These are phyloP conservation scores for Cheilosia pagana DNA, from an alignment of 2,888 invertebrate genomes.

Conservation along the genomic window DNA sequence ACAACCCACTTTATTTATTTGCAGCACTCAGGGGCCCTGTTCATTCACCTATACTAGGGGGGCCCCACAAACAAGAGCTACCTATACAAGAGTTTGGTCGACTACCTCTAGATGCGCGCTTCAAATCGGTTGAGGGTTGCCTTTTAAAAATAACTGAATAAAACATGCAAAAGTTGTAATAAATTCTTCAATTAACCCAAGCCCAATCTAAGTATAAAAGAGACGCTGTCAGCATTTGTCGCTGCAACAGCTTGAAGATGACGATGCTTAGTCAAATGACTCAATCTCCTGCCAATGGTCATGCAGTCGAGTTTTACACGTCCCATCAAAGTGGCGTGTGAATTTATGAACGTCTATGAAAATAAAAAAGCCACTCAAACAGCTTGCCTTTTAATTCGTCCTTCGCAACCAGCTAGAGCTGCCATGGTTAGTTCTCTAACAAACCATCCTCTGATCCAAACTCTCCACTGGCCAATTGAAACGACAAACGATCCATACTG, in stretches of 20 bases:
- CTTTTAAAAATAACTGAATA: no score
- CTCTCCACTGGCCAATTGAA: conserved; percentile 11
- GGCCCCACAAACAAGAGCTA: no score
- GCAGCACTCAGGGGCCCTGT: no score
- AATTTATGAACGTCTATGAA: conserved; percentile 36
- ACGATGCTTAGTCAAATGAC: background rate
- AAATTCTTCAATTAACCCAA: no score
- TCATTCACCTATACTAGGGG: no score
- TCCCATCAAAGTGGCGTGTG: background rate
- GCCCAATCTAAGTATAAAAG: no score
- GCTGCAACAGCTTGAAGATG: background rate
- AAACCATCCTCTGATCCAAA: conserved; percentile 22
- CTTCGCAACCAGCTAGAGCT: background rate
- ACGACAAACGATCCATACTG: conserved; percentile 36
- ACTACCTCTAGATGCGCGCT: no score
- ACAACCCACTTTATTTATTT: no score
- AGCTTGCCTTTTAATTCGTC: conserved; percentile 21
- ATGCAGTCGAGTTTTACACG: conserved; percentile 6
- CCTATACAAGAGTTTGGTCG: no score
- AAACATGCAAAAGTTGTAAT: no score
- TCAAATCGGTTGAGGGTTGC: no score
- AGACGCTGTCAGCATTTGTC: background rate
- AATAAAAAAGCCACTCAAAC: conserved; percentile 17
- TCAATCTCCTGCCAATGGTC: background rate
- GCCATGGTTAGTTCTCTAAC: conserved; percentile 30